Conservation (phyloP, 2,888 invertebrate species). For the Eudasyphora cyanicolor region DNA sequence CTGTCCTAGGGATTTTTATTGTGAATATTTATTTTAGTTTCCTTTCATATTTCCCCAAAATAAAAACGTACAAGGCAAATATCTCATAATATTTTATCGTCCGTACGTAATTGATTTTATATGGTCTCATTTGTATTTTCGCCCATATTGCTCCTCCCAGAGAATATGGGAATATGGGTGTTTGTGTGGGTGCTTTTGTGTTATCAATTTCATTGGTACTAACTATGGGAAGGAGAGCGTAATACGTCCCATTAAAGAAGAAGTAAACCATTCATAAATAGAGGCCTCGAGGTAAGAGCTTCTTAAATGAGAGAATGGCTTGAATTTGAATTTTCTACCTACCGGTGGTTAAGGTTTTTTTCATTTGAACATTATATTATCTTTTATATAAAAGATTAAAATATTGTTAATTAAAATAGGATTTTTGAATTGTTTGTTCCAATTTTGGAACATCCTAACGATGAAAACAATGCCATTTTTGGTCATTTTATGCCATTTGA, state of each 20-base stretch:
- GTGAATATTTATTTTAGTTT: neutral
- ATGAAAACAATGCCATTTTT: too few relatives aligned
- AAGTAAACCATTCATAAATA: neutral
- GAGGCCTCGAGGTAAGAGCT: neutral
- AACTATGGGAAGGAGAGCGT: neutral
- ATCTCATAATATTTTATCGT: slow-evolving; percentile 33
- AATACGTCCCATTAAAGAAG: neutral
- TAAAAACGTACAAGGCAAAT: neutral
- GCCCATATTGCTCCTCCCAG: neutral
- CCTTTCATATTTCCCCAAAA: neutral
- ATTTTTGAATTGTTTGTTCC: too few relatives aligned
- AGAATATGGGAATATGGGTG: neutral
- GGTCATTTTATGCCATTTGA: too few relatives aligned
- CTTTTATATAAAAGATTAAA: too few relatives aligned
- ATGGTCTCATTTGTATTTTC: slow-evolving; percentile 27
- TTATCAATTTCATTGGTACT: neutral
- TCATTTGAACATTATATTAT: too few relatives aligned
- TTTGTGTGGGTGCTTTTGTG: neutral
- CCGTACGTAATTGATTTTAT: slow-evolving; percentile 25
- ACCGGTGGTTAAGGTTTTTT: too few relatives aligned
- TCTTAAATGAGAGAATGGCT: neutral
- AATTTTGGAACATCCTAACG: too few relatives aligned
- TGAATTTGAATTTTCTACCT: neutral
- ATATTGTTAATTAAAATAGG: too few relatives aligned
- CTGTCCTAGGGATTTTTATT: slow-evolving; percentile 24